Base-by-base conservation (phyloP, 2,888 invertebrate species). In the Lasioglossum vierecki region DNA sequence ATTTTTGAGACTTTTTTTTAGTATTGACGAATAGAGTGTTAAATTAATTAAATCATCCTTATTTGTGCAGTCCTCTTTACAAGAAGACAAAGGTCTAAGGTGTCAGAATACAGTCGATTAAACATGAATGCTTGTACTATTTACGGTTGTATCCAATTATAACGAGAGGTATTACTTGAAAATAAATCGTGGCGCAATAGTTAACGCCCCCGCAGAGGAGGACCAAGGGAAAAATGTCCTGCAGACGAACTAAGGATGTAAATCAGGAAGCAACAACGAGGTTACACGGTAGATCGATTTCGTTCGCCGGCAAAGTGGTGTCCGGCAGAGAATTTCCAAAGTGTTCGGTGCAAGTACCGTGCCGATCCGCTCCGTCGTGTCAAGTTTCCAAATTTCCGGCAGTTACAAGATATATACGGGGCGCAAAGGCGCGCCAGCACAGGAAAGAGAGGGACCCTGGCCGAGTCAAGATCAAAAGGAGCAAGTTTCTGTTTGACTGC, bases 371-470 rank as follows among this genome's bases (percentile, higher is more conserved):
- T 78, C 76, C 82, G 81, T 85, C 90, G 90, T 89, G 89, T 91
- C 90, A 91, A 93, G 93, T 93, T 93, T 93, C 93, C 93, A 93
- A 93, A 93, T 92, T 93, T 93, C 93, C 93, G 92, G 87, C 82
- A 81, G 88, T 88, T 90, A 88, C 79, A 86, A 79, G 87, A 85
- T 85, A 85, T 85, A 88, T 80, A 87, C 76, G 82, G 72, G 72
- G 70, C 57, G 60, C 66, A 71, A 78, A 82, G 63, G 82, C 60
- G 53, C 75, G 74, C 57, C 74, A 63, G 39, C n/a, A 53, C 53
- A 49, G 76, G 26, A 60, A 57, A 74, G 74, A 66, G 78, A 78
- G 88, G 80, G 85, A 78, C 70, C 57, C n/a, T 77, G 77, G 79
- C 76, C 68, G 60, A 87, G 75, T 80, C 84, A 78, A 76, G 82